Evolutionary conservation across 2,113 vertebrate species (phyloP).

Genomic region (Sylvilagus bachmani): DNA sequence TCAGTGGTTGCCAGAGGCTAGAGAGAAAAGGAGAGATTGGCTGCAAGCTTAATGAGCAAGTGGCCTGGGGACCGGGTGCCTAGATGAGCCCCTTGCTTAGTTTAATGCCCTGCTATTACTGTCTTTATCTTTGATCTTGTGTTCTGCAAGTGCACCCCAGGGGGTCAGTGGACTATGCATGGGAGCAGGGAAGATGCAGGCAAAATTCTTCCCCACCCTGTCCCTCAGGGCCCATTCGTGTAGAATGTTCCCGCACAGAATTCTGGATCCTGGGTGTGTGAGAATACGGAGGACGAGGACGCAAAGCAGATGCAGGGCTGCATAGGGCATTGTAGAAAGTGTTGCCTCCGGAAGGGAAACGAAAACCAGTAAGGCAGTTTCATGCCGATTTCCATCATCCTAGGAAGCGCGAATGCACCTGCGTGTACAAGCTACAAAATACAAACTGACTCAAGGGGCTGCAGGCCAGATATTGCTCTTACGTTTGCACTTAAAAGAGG

Average conservation of each 20-base stretch:
- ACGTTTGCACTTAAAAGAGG: not conserved
- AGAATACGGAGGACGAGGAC: not conserved
- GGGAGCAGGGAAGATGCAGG: not conserved
- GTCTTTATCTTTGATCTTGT: not conserved
- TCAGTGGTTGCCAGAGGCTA: not conserved
- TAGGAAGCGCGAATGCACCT: not conserved
- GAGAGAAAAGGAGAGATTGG: not conserved
- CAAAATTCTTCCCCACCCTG: not conserved
- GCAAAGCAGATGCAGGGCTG: too few species aligned
- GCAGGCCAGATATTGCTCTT: not conserved
- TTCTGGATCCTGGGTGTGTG: not conserved
- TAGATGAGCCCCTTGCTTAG: not conserved
- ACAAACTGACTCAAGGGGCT: not conserved
- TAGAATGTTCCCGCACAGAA: not conserved
- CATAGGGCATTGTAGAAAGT: not conserved
- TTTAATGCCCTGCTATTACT: not conserved
- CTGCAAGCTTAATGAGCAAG: not conserved
- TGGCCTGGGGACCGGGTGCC: not conserved
- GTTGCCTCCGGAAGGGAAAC: not conserved
- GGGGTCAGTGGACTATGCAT: not conserved
- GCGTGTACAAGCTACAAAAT: not conserved
- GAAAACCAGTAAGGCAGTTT: not conserved
- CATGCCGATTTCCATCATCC: not conserved
- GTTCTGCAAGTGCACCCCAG: not conserved
- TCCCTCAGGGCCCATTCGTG: not conserved